Evolutionary conservation across 2,797 vertebrate species (phyloP).

Genomic region (Tachyglossus aculeatus): DNA sequence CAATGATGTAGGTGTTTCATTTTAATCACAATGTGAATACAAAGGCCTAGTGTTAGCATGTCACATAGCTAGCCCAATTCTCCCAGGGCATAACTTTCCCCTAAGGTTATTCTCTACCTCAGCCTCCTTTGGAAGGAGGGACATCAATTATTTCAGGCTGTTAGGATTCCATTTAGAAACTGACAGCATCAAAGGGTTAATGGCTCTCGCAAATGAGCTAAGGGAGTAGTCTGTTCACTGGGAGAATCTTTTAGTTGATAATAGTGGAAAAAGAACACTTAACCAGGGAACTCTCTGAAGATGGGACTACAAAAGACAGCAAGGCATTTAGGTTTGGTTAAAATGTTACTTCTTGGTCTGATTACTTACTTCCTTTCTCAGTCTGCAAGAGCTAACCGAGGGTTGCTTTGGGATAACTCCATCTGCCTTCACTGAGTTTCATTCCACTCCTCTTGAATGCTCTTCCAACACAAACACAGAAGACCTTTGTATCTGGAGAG

Average conservation of each 20-base stretch:
- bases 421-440: slow-evolving; percentile 48
- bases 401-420: slow-evolving; percentile 50
- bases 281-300: slow-evolving; percentile 61
- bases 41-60: neutral
- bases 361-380: slow-evolving; percentile 39
- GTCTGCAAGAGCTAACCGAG: slow-evolving; percentile 56
- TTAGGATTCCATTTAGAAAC: no score
- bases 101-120: no score
- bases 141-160: no score
- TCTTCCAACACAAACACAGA: slow-evolving; percentile 39
- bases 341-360: slow-evolving; percentile 55
- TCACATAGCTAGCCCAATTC: neutral
- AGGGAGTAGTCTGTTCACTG: no score
- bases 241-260: slow-evolving; percentile 64
- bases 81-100: no score
- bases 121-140: no score
- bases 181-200: no score
- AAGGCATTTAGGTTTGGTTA: slow-evolving; percentile 54
- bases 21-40: slow-evolving; percentile 7
- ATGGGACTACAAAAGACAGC: slow-evolving; percentile 53
- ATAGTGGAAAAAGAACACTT: slow-evolving; percentile 57
- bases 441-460: slow-evolving; percentile 38
- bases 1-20: neutral
- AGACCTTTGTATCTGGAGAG: neutral
- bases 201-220: no score